Percentiles rank a stretch among this genome's conserved stretches.
These are phyloP conservation scores for Magallana angulata DNA, from an alignment of 1,140 invertebrate species.

Conservation along the genomic window DNA sequence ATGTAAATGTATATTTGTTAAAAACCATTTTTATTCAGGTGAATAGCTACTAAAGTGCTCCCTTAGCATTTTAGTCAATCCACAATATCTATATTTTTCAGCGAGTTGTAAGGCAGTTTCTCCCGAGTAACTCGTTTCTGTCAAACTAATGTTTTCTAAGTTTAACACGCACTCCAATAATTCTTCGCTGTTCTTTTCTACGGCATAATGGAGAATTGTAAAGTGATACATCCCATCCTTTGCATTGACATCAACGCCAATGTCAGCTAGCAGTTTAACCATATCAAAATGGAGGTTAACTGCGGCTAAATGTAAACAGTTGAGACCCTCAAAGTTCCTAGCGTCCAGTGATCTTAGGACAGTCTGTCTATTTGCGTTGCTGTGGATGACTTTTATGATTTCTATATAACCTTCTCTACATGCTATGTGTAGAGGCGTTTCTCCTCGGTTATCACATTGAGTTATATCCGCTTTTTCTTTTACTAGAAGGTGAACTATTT, in stretches of 20 bases:
- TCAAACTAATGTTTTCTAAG: not conserved
- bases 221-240: not conserved
- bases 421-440: constrained; percentile 65
- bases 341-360: not conserved
- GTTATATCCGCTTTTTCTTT: constrained; percentile 77
- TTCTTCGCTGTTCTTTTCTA: not conserved
- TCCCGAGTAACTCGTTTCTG: not conserved
- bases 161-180: not conserved
- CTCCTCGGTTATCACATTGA: constrained; percentile 60
- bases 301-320: not conserved
- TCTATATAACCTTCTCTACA: constrained; percentile 83
- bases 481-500: constrained; percentile 45
- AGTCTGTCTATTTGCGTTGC: not conserved
- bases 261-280: not conserved
- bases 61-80: not conserved
- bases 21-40: too few species aligned
- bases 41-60: not conserved
- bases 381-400: constrained; percentile 78
- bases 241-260: not conserved
- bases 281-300: not conserved
- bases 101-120: constrained; percentile 14
- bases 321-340: not conserved
- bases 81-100: not conserved
- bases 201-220: not conserved
- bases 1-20: too few species aligned